Evolutionary conservation across 2,113 vertebrate species (phyloP).

Genomic region (Macquaria ambigua): DNA sequence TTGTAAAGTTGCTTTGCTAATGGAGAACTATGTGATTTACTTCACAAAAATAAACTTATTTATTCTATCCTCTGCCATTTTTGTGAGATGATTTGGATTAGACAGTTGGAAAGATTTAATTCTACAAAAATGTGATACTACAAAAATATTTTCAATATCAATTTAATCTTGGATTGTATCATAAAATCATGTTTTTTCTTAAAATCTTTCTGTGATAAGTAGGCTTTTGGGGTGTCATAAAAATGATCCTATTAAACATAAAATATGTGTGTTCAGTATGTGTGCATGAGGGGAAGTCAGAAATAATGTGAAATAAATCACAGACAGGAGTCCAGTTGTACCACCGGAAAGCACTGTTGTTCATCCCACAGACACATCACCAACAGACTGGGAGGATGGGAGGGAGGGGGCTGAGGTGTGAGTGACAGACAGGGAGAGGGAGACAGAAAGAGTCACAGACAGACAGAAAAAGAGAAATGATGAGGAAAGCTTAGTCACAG

Average conservation of each 20-base stretch:
- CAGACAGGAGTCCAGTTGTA: not conserved
- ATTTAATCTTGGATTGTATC: not conserved
- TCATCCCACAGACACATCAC: not conserved
- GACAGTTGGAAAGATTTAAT: not conserved
- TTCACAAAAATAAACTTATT: not conserved
- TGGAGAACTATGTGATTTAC: not conserved
- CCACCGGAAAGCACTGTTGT: conserved; percentile 22
- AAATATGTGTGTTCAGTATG: not conserved
- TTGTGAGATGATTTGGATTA: not conserved
- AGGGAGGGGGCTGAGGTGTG: too few relatives aligned
- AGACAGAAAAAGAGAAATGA: too few relatives aligned
- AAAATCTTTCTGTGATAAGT: not conserved
- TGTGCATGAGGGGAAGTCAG: too few relatives aligned
- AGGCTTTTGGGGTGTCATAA: not conserved
- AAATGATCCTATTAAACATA: too few relatives aligned
- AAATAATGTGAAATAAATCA: not conserved
- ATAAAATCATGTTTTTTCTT: not conserved
- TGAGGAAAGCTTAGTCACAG: not conserved
- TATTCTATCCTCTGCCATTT: not conserved
- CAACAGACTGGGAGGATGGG: not conserved
- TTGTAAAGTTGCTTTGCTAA: not conserved
- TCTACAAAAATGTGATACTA: not conserved
- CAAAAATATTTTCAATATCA: not conserved
- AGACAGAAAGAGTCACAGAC: too few relatives aligned
- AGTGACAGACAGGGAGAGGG: too few relatives aligned